Conservation (phyloP, 37 sponge, comb jelly and placozoan genomes). For the Cliona cf. orientalis region DNA sequence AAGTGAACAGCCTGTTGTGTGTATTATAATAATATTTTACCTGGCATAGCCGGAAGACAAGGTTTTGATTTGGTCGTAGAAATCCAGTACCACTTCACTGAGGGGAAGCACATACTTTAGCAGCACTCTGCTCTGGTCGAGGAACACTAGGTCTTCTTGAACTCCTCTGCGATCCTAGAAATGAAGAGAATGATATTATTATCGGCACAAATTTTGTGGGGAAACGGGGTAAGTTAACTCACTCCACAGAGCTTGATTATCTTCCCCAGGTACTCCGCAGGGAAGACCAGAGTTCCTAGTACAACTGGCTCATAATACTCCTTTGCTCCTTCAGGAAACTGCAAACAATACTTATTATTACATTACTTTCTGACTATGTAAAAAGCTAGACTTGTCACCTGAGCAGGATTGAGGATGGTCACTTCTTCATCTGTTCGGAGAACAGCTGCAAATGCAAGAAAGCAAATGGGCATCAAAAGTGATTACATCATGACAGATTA, state of each 20-base stretch:
- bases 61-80: slow-evolving; percentile 84
- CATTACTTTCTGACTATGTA: background rate
- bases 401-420: slow-evolving; percentile 55
- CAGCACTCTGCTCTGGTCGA: slow-evolving; percentile 71
- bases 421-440: slow-evolving; percentile 34
- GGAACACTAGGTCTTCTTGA: slow-evolving; percentile 73
- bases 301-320: slow-evolving; percentile 85
- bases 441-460: slow-evolving; percentile 5
- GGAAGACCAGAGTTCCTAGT: slow-evolving; percentile 72
- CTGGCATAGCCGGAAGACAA: slow-evolving; percentile 92
- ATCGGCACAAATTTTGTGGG: background rate
- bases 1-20: no score
- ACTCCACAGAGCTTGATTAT: slow-evolving; percentile 76
- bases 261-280: slow-evolving; percentile 80
- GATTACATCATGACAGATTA: background rate
- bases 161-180: slow-evolving; percentile 66
- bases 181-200: background rate
- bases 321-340: slow-evolving; percentile 39
- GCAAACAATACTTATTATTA: background rate
- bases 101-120: slow-evolving; percentile 87
- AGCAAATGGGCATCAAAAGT: background rate
- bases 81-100: slow-evolving; percentile 87
- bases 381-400: slow-evolving; percentile 17
- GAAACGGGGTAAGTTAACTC: background rate
- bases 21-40: slow-evolving; percentile 20